Evolutionary conservation across 2,888 invertebrate genomes (phyloP), one percentile per base, ranked within the genome.

Genomic region (Sialis lutaria): DNA sequence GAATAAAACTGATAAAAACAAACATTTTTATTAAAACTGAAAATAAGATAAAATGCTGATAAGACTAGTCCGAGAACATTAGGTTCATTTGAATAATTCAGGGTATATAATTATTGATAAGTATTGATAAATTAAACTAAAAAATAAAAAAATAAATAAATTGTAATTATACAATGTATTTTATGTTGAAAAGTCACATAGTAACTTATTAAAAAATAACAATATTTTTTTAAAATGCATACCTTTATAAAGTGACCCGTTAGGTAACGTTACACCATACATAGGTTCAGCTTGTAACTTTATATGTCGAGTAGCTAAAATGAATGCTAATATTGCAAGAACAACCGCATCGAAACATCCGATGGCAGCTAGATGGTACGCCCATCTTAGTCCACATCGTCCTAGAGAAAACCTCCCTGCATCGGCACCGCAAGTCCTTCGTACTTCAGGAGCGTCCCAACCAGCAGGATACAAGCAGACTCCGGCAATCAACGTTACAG

Each of bases 341-440:
- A 91, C 88, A 45, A 82, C 69, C 46, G 88, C 88, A 63, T 92
- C 92, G 54, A 86, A 64, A 47, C 88, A 83, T 1, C 85, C 91
- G 51, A 96, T 90, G 50, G 88, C 84, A 6, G 92, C 93, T 56
- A 96, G 72, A 8, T 93, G 79, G 66, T 89, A 93, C 5, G 93
- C 93, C 92, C 92, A 92, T 57, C 90, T 77, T 47, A 96, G 75
- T 51, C 83, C 84, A 62, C 96, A 96, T 30, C 82, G 78, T 35
- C 91, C 95, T 66, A 74, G 70, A 57, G 74, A 70, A 54, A 79
- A 86, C 56, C 82, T 82, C 56, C 83, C 83, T 0, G 86, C 84
- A 1, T 81, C 74, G 8, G 81, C 75, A 0, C 91, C 91, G 58
- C 96, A 96, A 1, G 93, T 84, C 58, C 81, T 79, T 52, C 82